These are phyloP conservation scores for Zonitis immaculata DNA, from an alignment of 2,888 invertebrate genomes.

Conservation along the genomic window DNA sequence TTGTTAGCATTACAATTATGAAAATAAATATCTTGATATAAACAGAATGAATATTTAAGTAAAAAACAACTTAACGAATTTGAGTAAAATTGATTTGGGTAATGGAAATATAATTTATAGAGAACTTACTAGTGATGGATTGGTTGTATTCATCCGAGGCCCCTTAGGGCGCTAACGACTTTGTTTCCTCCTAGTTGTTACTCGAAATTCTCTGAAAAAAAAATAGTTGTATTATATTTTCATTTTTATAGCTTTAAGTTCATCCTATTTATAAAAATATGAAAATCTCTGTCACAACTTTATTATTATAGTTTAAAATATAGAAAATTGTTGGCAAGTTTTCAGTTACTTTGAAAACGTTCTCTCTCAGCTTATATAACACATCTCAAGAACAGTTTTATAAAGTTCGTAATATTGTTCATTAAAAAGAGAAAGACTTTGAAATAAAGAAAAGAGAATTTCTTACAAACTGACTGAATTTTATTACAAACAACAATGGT, in stretches of 20 bases:
- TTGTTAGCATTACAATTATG: neutral
- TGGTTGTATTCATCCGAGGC: constrained; percentile 25
- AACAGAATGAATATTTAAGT: neutral
- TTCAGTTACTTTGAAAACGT: constrained; percentile 6
- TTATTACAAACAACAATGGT: no score
- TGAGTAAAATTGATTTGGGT: neutral
- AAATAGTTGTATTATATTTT: neutral
- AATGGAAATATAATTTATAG: neutral
- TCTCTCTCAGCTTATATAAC: constrained; percentile 12
- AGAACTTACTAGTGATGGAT: neutral
- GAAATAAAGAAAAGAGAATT: neutral
- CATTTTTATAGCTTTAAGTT: no score
- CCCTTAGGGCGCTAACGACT: constrained; percentile 23
- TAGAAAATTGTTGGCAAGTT: constrained; percentile 14
- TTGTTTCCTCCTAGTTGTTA: neutral
- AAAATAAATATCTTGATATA: neutral
- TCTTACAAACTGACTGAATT: no score
- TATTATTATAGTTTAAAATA: constrained; percentile 8
- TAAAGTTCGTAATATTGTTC: neutral
- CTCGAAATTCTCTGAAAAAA: neutral
- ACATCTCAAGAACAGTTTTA: neutral
- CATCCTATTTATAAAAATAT: neutral
- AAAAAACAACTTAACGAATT: no score
- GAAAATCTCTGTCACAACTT: neutral
- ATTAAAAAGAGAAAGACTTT: no score